These are phyloP conservation scores for Nipponia nippon DNA, from an alignment of 2,113 vertebrate species.

Conservation along the genomic window DNA sequence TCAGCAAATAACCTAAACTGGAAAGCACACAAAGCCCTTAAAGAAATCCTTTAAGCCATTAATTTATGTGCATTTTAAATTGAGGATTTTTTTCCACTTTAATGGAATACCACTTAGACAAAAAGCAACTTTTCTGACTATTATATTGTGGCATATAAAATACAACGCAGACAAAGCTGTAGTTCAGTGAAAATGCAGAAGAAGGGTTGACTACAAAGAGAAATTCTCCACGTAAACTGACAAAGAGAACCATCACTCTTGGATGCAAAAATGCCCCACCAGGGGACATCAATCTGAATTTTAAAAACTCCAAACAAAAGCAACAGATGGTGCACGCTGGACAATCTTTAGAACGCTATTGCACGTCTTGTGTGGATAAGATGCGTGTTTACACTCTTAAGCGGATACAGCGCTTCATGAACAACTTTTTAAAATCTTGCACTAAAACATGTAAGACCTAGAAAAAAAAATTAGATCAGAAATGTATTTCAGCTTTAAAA, in stretches of 20 bases:
- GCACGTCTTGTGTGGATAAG: not conserved
- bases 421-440: not conserved
- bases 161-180: not conserved
- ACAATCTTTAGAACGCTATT: not conserved
- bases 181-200: not conserved
- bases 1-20: not conserved
- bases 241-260: not conserved
- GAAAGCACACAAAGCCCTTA: not conserved
- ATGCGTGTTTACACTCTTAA: not conserved
- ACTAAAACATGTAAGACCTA: not conserved
- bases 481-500: not conserved
- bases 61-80: not conserved
- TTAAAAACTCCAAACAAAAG: not conserved
- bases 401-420: not conserved
- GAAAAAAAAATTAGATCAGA: not conserved
- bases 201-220: not conserved
- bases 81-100: not conserved
- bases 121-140: not conserved
- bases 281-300: not conserved
- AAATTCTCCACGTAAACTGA: not conserved
- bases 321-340: rapidly evolving
- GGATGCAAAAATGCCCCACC: not conserved
- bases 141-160: not conserved
- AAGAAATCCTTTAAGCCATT: not conserved
- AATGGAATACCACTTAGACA: not conserved